Percentiles rank a stretch among this genome's conserved stretches.
These are phyloP conservation scores for Andrena chrysosceles DNA, from an alignment of 2,888 invertebrate genomes.

Conservation along the genomic window DNA sequence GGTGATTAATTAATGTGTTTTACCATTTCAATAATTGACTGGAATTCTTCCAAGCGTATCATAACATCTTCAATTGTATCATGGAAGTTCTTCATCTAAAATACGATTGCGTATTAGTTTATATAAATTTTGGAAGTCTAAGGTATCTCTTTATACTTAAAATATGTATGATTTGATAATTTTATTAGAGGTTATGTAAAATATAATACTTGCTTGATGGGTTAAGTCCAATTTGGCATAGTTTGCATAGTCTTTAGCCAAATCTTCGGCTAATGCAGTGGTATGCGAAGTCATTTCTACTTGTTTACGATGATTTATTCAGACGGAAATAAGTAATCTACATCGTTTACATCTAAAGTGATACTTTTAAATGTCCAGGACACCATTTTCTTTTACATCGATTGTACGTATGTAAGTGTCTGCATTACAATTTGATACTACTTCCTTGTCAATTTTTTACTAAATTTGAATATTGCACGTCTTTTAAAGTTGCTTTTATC, in stretches of 20 bases:
- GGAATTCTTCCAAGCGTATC: conserved; percentile 84
- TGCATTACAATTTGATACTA: too few relatives aligned
- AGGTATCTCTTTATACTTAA: not conserved
- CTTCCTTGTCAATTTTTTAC: too few relatives aligned
- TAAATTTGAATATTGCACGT: not conserved
- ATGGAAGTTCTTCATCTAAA: conserved; percentile 80
- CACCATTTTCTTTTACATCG: conserved; percentile 21
- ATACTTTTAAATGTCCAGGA: not conserved
- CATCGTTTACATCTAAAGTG: not conserved
- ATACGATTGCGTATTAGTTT: conserved; percentile 36
- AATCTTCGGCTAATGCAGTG: conserved; percentile 76
- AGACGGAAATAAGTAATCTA: not conserved
- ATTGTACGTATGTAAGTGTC: not conserved
- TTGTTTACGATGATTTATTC: conserved; percentile 7
- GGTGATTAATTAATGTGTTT: not conserved
- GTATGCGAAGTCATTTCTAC: conserved; percentile 58
- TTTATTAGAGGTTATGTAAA: conserved; percentile 29
- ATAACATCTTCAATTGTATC: conserved; percentile 83
- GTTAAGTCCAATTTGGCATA: conserved; percentile 79
- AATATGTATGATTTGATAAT: not conserved
- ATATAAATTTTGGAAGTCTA: not conserved
- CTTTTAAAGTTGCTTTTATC: not conserved
- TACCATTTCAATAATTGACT: conserved; percentile 84
- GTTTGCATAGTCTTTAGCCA: conserved; percentile 80
- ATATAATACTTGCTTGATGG: conserved; percentile 73